Conservation (phyloP, 2,888 invertebrate genomes). For the Coecobrya sp. region DNA sequence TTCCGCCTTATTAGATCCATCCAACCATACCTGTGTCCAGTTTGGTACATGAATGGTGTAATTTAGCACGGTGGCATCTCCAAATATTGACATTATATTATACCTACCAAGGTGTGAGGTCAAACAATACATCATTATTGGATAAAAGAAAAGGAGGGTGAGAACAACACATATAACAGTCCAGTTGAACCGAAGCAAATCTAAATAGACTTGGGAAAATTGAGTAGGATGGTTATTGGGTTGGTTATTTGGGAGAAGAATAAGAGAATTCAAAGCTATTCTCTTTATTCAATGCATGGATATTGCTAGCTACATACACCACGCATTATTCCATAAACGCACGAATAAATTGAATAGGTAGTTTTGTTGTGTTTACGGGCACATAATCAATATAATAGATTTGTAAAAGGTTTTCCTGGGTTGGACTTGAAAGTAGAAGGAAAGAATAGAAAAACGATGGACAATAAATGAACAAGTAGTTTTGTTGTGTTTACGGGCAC, state of each 20-base stretch:
- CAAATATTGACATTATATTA: constrained; percentile 85
- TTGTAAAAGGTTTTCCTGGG: constrained; percentile 75
- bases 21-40: background rate
- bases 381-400: constrained; percentile 67
- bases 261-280: background rate
- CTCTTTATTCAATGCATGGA: background rate
- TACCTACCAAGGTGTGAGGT: constrained; percentile 85
- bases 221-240: constrained; percentile 68
- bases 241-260: background rate
- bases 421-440: constrained; percentile 62
- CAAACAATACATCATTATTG: constrained; percentile 63
- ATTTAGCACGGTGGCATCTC: constrained; percentile 80
- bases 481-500: no score
- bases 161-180: constrained; percentile 50
- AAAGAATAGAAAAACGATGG: constrained; percentile 49
- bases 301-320: no score
- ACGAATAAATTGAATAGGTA: constrained; percentile 35
- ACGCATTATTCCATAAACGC: no score
- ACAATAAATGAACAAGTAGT: constrained; percentile 84
- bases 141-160: constrained; percentile 52
- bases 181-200: constrained; percentile 53
- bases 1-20: background rate
- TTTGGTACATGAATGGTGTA: background rate
- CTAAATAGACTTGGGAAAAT: constrained; percentile 56
- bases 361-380: constrained; percentile 68